A percentile compares a stretch with the other conserved stretches of the same genome.
These are phyloP conservation scores for Cyprinella venusta DNA, from an alignment of 2,797 vertebrate genomes.

Conservation along the genomic window DNA sequence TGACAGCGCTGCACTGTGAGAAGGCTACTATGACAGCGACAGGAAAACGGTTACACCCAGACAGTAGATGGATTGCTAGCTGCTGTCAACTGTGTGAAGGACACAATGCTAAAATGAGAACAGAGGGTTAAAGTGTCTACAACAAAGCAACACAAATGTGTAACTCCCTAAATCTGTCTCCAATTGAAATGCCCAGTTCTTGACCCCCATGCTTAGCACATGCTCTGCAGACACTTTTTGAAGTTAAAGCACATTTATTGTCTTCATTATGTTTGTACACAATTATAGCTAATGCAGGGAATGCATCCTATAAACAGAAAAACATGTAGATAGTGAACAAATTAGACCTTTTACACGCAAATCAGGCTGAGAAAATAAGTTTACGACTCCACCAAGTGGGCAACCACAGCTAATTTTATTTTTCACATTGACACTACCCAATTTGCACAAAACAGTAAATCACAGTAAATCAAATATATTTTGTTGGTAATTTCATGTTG, in stretches of 20 bases:
- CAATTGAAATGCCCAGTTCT: too few species aligned
- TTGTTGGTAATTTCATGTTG: background rate
- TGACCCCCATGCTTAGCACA: too few species aligned
- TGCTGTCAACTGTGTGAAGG: too few species aligned
- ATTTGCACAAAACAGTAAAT: background rate
- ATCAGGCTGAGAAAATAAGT: background rate
- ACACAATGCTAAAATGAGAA: too few species aligned
- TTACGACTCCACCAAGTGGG: slow-evolving; percentile 12
- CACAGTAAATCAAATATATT: background rate
- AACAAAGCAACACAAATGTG: too few species aligned
- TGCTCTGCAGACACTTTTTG: background rate
- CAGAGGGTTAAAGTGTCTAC: too few species aligned
- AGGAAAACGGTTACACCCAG: too few species aligned
- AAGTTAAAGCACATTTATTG: background rate
- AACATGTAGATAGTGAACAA: background rate
- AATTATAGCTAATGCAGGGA: background rate
- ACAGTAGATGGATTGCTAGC: too few species aligned
- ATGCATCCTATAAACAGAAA: background rate
- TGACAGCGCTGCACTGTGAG: too few species aligned
- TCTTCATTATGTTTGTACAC: background rate
- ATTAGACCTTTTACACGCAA: background rate
- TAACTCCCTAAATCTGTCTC: too few species aligned
- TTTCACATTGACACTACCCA: background rate
- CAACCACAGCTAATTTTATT: background rate
- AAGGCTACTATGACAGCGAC: too few species aligned